phyloP scores from a whole-genome alignment of 2,113 vertebrate species.

The Meleagris gallopavo region DNA sequence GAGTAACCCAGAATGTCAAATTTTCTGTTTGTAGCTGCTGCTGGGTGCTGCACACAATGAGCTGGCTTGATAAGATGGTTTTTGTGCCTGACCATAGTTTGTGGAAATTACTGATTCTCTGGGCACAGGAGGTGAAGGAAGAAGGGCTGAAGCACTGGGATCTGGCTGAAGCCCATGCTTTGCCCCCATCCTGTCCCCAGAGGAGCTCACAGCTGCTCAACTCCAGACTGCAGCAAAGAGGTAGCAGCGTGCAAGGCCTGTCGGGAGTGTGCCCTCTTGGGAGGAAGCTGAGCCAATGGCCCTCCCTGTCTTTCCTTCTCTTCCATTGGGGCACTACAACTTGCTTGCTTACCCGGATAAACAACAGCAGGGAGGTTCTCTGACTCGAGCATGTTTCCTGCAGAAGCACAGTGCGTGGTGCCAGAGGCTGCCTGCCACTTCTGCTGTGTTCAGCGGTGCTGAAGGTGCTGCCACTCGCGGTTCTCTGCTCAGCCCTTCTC shows the following conservation, averaged over 20 bases:
- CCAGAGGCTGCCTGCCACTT: not conserved
- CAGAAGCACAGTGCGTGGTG: fast-evolving
- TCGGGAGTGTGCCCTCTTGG: not conserved
- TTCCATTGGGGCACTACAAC: not conserved
- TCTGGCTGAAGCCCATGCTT: not conserved
- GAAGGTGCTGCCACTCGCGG: not conserved
- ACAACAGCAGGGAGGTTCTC: not conserved
- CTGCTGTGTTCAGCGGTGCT: not conserved
- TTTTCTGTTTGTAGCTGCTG: not conserved
- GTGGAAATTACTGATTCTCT: not conserved
- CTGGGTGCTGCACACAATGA: not conserved
- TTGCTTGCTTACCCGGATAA: not conserved
- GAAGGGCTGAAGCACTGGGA: not conserved
- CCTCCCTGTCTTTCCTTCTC: not conserved
- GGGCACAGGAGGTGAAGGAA: not conserved
- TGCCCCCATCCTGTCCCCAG: not conserved
- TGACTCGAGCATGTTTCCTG: fast-evolving
- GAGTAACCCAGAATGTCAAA: not conserved
- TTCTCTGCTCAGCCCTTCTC: not conserved
- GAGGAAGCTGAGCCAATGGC: not conserved
- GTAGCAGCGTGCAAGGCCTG: not conserved
- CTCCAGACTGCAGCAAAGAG: not conserved
- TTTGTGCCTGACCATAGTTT: not conserved
- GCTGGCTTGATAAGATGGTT: not conserved
- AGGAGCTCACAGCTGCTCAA: not conserved